Base-by-base conservation (phyloP, 2,113 vertebrate species). In the Lepisosteus oculatus region DNA sequence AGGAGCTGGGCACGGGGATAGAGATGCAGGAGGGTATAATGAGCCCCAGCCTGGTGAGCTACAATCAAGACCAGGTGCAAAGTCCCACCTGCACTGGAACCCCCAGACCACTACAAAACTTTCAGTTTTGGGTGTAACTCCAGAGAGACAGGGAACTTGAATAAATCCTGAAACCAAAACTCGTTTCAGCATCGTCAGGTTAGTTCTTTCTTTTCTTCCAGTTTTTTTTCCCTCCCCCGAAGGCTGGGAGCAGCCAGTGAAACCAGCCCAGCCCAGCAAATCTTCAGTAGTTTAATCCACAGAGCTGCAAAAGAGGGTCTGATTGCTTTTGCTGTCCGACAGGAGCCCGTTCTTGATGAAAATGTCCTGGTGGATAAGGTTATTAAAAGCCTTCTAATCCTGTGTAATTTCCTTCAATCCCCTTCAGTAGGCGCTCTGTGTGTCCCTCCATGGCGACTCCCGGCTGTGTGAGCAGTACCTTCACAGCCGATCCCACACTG, bases 371-470 rank as follows among this genome's bases (percentile, higher is more conserved):
- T 68, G 68, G 75, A 77, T 74, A 43, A 78, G 70, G 65, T 68
- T 45, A 77, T 77, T 73, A 77, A 67, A 73, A 61, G 43, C 61
- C 43, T 13, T 51, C 61, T 77, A 81, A 77, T 81, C 65, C 72
- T 56, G 12, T 15, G 62, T 73, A 62, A 65, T 72, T 67, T 61
- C 68, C 61, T 61, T 64, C 55, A 65, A 45, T 70, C 55, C 63
- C 43, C 29, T 66, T 74, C 12, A 42, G 57, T 14, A 56, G 43
- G 42, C 71, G 14, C 41, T 29, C 15, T 17, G 55, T 61, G 14
- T 9, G 17, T 45, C 67, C 55, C 43, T 6, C 62, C 29, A 69
- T 65, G 14, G 78, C 41, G 67, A 64, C 43, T 55, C 61, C 66
- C 51, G 66, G 68, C 12, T 43, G 57, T 44, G 55, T n/a, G 42